Evolutionary conservation across 2,113 vertebrate genomes (phyloP), one percentile per base, ranked within the genome.

Genomic region (Lepidothrix coronata): DNA sequence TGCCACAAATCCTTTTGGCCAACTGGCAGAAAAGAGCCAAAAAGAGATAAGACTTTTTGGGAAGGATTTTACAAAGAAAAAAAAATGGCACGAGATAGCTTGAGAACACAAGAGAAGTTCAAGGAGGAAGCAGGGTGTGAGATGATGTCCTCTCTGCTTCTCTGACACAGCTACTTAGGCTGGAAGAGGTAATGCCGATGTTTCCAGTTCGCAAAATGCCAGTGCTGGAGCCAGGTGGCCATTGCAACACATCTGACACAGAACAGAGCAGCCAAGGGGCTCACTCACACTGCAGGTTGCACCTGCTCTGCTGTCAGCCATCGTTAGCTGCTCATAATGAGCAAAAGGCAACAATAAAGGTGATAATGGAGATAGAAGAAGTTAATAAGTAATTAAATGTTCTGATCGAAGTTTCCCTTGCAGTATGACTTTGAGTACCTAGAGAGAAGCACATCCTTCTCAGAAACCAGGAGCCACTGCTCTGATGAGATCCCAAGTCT

Each of bases 41-140:
- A 89, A 93, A 93, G 33, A 91, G 23, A 76, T 37, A 12, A 74
- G 65, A 72, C 22, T n/a, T 85, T 76, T 49, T 9, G 35, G 17
- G 46, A 87, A 63, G 73, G 17, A 73, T 71, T 92, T 70, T 80
- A 80, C 59, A 73, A 59, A 81, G 59, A 65, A 94, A 91, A 65
- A 78, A 75, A 94, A 80, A 80, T 35, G n/a, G 18, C 63, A 77
- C 51, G 35, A 89, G 20, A 85, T 8, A 73, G 20, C 11, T 33
- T 61, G 49, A 43, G 59, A 89, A 91, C 10, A 84, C 15, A 58
- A 41, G 17, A 65, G 35, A 61, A 70, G 14, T 27, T 57, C 46
- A 66, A 19, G 44, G 19, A 81, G n/a, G 28, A 88, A 70, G 61
- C 11, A 61, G 49, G 20, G 57, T 35, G 25, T 4, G 5, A 82